Base-by-base conservation (phyloP, 1,140 invertebrate species). In the Dolichoris vasculosae region DNA sequence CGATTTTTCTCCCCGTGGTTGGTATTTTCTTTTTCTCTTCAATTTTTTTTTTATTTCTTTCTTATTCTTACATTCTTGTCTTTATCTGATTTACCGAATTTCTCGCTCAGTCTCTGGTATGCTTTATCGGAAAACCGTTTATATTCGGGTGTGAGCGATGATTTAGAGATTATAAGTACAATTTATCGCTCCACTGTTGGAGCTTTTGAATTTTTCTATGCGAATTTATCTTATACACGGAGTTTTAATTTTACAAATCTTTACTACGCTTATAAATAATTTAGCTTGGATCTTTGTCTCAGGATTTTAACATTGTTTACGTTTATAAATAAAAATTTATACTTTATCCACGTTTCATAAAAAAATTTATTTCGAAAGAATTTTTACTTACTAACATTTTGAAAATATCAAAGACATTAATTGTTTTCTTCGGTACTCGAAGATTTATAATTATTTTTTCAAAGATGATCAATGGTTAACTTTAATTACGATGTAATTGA, bases 91-190 rank as follows among this genome's bases (percentile, higher is more conserved):
- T 76, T 38, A 73, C 32, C 55, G 51, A 35, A 15, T 55, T 71
- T 35, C 7, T 76, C 51, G 26, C 32, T 46, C 23, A 46, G 67
- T 55, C 51, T 40, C 32, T 69, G 55, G 83, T 40, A n/a, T 7
- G 73, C 63, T 79, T 84, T 84, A 85, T 85, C 77, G 83, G 64
- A 85, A 85, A 85, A 73, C 76, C 83, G 77, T 85, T 85, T 85
- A 73, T 85, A 85, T 80, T 85, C 64, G 63, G 26, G 83, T 69
- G 75, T 3, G 75, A 69, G 20, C 40, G 63, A 85, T 85, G 78
- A 81, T 85, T 85, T 81, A 81, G 64, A 81, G 67, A 85, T 85
- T 85, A 75, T 67, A 35, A 63, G 30, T 1, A 64, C 48, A 63
- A 80, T 80, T 81, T 85, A 85, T 81, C 23, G 59, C 23, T 63